phyloP scores from a whole-genome alignment of 2,888 invertebrate species.

The Deilephila elpenor region DNA sequence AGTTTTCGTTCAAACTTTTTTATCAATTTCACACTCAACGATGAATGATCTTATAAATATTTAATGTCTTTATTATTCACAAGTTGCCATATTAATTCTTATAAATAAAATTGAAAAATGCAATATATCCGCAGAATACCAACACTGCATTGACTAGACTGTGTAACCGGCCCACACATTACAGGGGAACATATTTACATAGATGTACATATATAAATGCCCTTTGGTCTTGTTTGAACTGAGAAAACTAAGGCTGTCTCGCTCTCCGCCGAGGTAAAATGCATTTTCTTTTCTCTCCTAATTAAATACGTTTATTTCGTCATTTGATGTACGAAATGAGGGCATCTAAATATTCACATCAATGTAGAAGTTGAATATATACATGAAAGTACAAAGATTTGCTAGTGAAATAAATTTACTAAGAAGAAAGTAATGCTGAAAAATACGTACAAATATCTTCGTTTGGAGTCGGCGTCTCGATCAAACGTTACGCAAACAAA shows the following conservation, averaged over 20 bases:
- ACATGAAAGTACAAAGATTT: neutral
- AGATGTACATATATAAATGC: constrained; percentile 10
- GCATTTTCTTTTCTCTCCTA: neutral
- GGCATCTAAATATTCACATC: neutral
- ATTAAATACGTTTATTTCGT: neutral
- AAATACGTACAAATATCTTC: constrained; percentile 15
- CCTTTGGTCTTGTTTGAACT: too few species aligned
- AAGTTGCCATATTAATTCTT: constrained; percentile 47
- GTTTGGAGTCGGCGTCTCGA: neutral
- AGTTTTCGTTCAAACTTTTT: neutral
- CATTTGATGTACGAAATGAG: neutral
- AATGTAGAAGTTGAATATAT: neutral
- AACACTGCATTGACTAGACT: constrained; percentile 80
- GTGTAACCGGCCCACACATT: constrained; percentile 3
- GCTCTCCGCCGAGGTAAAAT: neutral
- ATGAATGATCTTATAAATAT: constrained; percentile 33
- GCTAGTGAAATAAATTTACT: constrained; percentile 10
- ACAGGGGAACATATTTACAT: constrained; percentile 15
- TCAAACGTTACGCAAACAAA: neutral
- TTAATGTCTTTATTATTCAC: constrained; percentile 46
- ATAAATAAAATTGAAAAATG: constrained; percentile 37
- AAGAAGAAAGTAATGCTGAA: constrained; percentile 3
- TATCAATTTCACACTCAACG: constrained; percentile 7
- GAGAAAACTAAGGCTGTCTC: neutral
- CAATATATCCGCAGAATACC: constrained; percentile 33